phyloP scores from a whole-genome alignment of 2,113 vertebrate species.

The Oreochromis tanganicae region DNA sequence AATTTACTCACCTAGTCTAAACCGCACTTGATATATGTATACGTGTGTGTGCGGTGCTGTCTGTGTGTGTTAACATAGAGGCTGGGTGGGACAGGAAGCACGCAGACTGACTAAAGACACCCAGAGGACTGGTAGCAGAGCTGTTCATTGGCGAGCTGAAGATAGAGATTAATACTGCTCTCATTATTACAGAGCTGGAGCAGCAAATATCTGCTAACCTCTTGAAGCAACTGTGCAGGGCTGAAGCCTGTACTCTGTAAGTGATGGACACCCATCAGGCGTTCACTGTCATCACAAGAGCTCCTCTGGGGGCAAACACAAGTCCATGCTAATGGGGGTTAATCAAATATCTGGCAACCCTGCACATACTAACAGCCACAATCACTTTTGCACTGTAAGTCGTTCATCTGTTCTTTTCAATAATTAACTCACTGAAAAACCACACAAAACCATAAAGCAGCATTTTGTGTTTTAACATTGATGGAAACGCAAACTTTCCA shows the following conservation, averaged over 20 bases:
- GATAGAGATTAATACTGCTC: constrained; percentile 48
- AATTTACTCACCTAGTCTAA: constrained; percentile 71
- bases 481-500: not conserved
- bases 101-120: constrained; percentile 66
- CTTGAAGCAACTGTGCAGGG: not conserved
- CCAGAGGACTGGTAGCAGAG: constrained; percentile 64
- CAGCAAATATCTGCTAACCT: not conserved
- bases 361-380: constrained; percentile 6
- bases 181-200: constrained; percentile 8
- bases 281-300: constrained; percentile 25
- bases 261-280: not conserved
- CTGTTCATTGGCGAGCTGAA: constrained; percentile 6
- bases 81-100: constrained; percentile 72
- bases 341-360: constrained; percentile 55
- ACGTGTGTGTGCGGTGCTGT: constrained; percentile 15
- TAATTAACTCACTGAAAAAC: constrained; percentile 5
- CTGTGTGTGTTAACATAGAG: constrained; percentile 21
- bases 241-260: not conserved
- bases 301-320: constrained; percentile 29
- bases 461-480: not conserved
- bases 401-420: constrained; percentile 20
- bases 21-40: constrained; percentile 30
- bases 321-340: constrained; percentile 27
- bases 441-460: not conserved
- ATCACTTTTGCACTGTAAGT: not conserved